These are phyloP conservation scores for Erithacus rubecula DNA, from an alignment of 2,797 vertebrate genomes.

Conservation along the genomic window DNA sequence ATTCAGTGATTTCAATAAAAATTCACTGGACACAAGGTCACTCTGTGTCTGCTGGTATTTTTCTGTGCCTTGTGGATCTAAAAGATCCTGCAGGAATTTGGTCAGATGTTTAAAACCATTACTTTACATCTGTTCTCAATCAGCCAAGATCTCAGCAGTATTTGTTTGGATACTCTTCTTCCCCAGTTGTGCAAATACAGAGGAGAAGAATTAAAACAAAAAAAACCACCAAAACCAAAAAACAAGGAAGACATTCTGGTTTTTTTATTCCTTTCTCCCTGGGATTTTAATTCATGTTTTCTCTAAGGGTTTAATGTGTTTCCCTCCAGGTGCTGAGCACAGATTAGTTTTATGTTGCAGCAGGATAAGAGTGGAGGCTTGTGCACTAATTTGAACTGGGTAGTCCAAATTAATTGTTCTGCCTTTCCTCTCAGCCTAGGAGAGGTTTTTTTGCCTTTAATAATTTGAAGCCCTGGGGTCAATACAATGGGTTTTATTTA, in stretches of 20 bases:
- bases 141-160: not conserved
- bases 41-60: not conserved
- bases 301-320: conserved; percentile 30
- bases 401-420: conserved; percentile 52
- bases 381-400: not conserved
- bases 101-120: not conserved
- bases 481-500: not conserved
- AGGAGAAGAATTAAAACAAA: not conserved
- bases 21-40: not conserved
- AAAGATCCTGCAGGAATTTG: not conserved
- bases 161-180: not conserved
- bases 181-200: not conserved
- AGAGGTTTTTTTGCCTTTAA: conserved; percentile 46
- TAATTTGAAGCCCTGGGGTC: conserved; percentile 35
- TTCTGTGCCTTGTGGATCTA: not conserved
- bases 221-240: not conserved
- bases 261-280: not conserved
- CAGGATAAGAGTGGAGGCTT: not conserved
- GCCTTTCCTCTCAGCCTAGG: not conserved
- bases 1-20: not conserved
- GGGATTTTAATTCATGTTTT: conserved; percentile 47
- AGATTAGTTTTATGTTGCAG: conserved; percentile 50
- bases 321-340: conserved; percentile 37
- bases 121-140: not conserved
- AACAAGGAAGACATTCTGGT: not conserved